Evolutionary conservation across 2,797 vertebrate genomes (phyloP), one percentile per base, ranked within the genome.

Genomic region (Peromyscus attwateri): DNA sequence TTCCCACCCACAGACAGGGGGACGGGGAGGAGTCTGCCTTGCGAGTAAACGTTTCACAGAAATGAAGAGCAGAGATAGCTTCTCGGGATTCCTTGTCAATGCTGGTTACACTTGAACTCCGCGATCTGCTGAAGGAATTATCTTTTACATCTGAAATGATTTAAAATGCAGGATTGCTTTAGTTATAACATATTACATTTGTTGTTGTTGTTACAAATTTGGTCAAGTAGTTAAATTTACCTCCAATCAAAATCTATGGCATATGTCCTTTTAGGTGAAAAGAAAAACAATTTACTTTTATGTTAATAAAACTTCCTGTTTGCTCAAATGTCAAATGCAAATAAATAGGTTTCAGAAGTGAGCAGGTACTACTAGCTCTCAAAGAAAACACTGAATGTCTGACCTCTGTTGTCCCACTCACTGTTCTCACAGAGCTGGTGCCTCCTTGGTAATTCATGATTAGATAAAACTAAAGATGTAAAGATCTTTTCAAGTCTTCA

Each of bases 71-170:
- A 94, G 99, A 99, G 98, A 99, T 99, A 91, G 99, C 99, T 98
- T 99, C 99, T 0, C 99, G 99, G 6, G 99, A 98, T 97, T 99
- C 99, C 98, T 99, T 99, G 98, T 99, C 99, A 91, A 99, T 99
- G 99, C 99, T 99, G 98, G 99, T 99, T 98, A 99, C 99, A 84
- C 99, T 99, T 97, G 99, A 99, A 98, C 99, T 99, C 98, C 99
- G 99, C 0, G 99, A 99, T 97, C 99, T 99, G 98, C 99, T 99
- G 99, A 99, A 99, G 81, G 99, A 99, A 98, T 99, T 99, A 99
- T 99, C 99, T 98, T 99, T 99, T 98, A 99, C 99, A 99, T 99
- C 99, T 99, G 98, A 97, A 98, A 99, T 31, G 94, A 97, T 95
- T 96, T 80, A 29, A 98, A 93, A 94, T 92, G 94, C 92, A 31